These are phyloP conservation scores for Nesoenas mayeri DNA, from an alignment of 2,113 vertebrate genomes.

Conservation along the genomic window DNA sequence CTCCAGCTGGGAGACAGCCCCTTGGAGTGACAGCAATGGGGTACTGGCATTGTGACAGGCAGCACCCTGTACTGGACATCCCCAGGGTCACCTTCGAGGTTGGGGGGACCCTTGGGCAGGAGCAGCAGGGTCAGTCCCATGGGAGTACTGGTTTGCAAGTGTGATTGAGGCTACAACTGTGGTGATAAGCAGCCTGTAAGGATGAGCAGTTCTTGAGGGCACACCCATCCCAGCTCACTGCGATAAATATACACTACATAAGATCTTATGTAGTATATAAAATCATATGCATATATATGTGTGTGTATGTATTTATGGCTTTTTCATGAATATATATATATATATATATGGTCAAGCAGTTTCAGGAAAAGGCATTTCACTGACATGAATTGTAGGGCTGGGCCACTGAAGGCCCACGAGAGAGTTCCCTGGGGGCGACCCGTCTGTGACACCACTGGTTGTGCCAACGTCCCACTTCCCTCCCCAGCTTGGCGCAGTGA, in stretches of 20 bases:
- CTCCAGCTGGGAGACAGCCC: background rate
- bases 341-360: background rate
- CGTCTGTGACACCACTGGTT: fast-evolving
- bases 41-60: background rate
- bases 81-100: background rate
- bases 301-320: background rate
- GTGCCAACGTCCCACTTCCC: background rate
- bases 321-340: background rate
- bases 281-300: background rate
- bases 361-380: background rate
- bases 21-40: fast-evolving
- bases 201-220: background rate
- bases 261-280: background rate
- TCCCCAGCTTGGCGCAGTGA: background rate
- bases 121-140: background rate
- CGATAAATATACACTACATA: background rate
- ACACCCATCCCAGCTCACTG: background rate
- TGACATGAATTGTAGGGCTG: background rate
- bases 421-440: background rate
- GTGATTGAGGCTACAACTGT: fast-evolving
- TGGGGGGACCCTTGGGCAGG: background rate
- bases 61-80: background rate
- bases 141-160: background rate
- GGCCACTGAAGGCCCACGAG: background rate
- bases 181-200: fast-evolving